These are phyloP conservation scores for Ophonus ardosiacus DNA, from an alignment of 2,888 invertebrate species.

Conservation along the genomic window DNA sequence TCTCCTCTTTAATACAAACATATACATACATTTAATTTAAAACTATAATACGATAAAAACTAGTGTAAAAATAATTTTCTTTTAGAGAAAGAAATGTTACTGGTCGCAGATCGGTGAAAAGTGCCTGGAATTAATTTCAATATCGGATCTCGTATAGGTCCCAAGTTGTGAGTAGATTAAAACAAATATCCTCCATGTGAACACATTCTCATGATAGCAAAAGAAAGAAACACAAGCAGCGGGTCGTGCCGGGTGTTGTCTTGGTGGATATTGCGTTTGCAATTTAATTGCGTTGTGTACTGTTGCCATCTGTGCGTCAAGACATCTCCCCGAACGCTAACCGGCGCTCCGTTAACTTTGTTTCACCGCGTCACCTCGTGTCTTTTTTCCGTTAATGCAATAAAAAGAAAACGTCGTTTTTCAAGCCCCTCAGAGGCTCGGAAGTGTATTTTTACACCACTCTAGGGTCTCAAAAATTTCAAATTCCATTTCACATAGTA, in stretches of 20 bases:
- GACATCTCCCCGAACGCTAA: slow-evolving; percentile 50
- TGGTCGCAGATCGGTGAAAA: neutral
- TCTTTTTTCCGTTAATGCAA: slow-evolving; percentile 74
- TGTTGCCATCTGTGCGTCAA: slow-evolving; percentile 52
- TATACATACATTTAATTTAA: no score
- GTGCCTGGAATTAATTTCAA: neutral
- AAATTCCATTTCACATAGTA: slow-evolving; percentile 75
- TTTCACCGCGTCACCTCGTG: slow-evolving; percentile 75
- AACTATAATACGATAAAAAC: no score
- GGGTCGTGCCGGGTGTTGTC: neutral
- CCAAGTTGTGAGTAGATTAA: slow-evolving; percentile 10
- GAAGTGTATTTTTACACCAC: slow-evolving; percentile 77
- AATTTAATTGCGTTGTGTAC: slow-evolving; percentile 61
- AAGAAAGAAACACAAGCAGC: neutral
- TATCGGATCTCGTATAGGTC: neutral
- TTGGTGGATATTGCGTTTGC: slow-evolving; percentile 55
- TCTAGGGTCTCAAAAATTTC: slow-evolving; percentile 76
- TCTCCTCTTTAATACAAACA: no score
- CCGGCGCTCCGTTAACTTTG: slow-evolving; percentile 70
- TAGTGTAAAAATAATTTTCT: no score
- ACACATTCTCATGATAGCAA: slow-evolving; percentile 24
- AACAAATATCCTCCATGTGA: neutral
- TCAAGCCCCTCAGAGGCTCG: slow-evolving; percentile 70
- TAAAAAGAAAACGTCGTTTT: slow-evolving; percentile 75
- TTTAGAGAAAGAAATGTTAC: neutral